phyloP scores from a whole-genome alignment of 2,888 invertebrate genomes.

The Tetragonisca angustula region DNA sequence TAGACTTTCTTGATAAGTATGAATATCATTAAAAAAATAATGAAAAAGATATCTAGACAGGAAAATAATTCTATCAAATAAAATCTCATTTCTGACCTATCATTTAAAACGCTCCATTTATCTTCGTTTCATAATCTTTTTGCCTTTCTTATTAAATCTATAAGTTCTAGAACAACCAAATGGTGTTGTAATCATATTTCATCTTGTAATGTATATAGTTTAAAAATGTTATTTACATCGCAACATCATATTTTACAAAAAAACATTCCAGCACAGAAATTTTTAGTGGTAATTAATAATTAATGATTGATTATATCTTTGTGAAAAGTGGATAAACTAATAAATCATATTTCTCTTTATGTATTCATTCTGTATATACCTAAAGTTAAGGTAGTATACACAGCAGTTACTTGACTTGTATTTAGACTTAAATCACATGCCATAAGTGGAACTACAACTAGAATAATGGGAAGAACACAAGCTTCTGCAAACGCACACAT shows the following conservation, averaged over 20 bases:
- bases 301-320: not conserved
- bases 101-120: not conserved
- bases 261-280: not conserved
- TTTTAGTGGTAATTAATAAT: not conserved
- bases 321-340: no score
- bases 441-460: slow-evolving; percentile 69
- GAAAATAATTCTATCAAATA: no score
- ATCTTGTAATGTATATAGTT: not conserved
- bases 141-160: not conserved
- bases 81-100: no score
- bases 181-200: not conserved
- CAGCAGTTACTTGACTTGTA: slow-evolving; percentile 53
- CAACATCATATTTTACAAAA: no score
- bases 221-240: no score
- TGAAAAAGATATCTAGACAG: no score
- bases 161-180: not conserved
- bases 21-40: no score
- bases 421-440: slow-evolving; percentile 71
- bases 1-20: no score
- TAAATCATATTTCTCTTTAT: not conserved
- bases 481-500: slow-evolving; percentile 74
- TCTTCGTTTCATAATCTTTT: not conserved
- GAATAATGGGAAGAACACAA: slow-evolving; percentile 64
- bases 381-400: slow-evolving; percentile 68
- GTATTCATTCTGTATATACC: slow-evolving; percentile 59